phyloP scores from a whole-genome alignment of 2,888 invertebrate species.

The Melanophora roralis region DNA sequence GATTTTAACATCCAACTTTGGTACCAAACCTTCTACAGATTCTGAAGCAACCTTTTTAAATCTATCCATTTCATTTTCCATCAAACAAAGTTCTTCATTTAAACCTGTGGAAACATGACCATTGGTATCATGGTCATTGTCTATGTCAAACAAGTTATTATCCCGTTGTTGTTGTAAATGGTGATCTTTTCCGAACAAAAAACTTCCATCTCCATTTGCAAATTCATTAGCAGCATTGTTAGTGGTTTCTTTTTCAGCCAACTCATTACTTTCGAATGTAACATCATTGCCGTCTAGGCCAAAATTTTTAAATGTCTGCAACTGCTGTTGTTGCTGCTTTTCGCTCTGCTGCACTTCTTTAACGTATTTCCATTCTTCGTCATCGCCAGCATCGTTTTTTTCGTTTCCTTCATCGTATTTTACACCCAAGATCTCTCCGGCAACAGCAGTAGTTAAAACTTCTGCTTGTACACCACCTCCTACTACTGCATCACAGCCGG shows the following conservation, averaged over 20 bases:
- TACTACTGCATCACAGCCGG: conserved; percentile 61
- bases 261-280: conserved; percentile 52
- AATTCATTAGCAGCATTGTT: conserved; percentile 54
- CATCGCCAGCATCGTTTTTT: conserved; percentile 79
- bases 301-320: conserved; percentile 45
- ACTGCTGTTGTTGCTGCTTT: conserved; percentile 69
- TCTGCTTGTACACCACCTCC: conserved; percentile 48
- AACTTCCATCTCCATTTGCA: conserved; percentile 54
- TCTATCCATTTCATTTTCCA: conserved; percentile 68
- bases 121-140: conserved; percentile 64
- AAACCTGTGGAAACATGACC: conserved; percentile 23
- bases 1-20: conserved; percentile 61
- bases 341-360: conserved; percentile 81
- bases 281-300: conserved; percentile 63
- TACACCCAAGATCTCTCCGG: conserved; percentile 58
- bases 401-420: conserved; percentile 69
- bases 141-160: conserved; percentile 59
- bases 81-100: conserved; percentile 48
- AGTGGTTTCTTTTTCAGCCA: conserved; percentile 58
- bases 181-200: conserved; percentile 38
- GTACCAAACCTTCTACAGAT: conserved; percentile 62
- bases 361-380: conserved; percentile 93
- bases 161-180: conserved; percentile 42
- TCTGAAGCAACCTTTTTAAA: conserved; percentile 71
- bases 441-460: conserved; percentile 63